Percentiles rank a stretch among this genome's conserved stretches.
These are phyloP conservation scores for Melitaea athalia DNA, from an alignment of 2,888 invertebrate species.

Conservation along the genomic window DNA sequence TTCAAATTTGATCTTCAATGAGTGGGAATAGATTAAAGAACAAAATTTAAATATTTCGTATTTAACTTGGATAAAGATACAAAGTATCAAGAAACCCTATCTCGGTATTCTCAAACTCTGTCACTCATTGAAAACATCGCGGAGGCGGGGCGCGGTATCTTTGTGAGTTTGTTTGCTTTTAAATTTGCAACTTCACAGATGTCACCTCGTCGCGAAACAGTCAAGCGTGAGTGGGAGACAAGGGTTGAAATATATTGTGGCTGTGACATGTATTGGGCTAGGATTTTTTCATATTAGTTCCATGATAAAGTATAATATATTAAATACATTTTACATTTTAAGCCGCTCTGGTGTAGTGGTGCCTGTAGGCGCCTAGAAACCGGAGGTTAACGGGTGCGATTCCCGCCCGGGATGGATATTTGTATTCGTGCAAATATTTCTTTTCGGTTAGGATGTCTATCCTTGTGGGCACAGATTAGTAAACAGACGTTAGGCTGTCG, in stretches of 20 bases:
- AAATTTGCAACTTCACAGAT: conserved; percentile 43
- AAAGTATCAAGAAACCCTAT: conserved; percentile 28
- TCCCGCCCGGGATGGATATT: no score
- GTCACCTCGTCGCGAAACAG: conserved; percentile 32
- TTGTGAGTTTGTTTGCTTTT: conserved; percentile 54
- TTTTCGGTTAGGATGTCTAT: no score
- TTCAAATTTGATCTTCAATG: no score
- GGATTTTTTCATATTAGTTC: not conserved
- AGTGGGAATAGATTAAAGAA: not conserved
- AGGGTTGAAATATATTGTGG: conserved; percentile 29
- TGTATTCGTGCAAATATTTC: no score
- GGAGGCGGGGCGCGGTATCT: conserved; percentile 59
- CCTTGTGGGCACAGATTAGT: no score
- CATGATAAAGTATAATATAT: not conserved
- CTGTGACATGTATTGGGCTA: conserved; percentile 4
- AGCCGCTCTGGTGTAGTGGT: no score
- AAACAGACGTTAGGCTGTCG: no score
- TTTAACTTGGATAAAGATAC: not conserved
- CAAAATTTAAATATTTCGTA: not conserved
- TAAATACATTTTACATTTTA: no score
- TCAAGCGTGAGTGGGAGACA: conserved; percentile 34
- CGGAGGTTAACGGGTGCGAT: no score
- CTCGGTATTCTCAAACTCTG: not conserved
- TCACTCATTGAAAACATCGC: conserved; percentile 31
- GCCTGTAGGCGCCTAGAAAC: no score